Conservation (phyloP, 2,888 invertebrate species). For the Halocaridina rubra region DNA sequence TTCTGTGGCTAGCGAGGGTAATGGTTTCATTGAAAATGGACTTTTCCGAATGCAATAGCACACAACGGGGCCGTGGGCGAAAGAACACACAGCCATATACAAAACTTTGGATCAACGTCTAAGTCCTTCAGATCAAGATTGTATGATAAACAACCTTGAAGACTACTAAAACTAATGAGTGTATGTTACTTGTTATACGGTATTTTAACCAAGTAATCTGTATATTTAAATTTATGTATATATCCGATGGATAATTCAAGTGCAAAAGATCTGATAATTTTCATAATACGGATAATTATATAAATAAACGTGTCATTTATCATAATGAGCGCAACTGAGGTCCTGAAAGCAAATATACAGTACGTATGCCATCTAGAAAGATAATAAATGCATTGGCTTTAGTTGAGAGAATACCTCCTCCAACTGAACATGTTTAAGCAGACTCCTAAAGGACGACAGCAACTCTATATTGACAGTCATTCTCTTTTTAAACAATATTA, state of each 20-base stretch:
- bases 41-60: slow-evolving; percentile 6
- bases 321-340: slow-evolving; percentile 39
- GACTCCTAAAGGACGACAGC: slow-evolving; percentile 38
- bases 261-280: too few species aligned
- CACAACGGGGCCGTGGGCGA: slow-evolving; percentile 17
- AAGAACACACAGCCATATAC: slow-evolving; percentile 42
- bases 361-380: slow-evolving; percentile 33
- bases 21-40: slow-evolving; percentile 25
- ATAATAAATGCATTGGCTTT: slow-evolving; percentile 47
- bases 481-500: not conserved
- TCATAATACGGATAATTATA: slow-evolving; percentile 23
- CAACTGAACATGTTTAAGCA: slow-evolving; percentile 34
- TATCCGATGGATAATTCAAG: slow-evolving; percentile 29
- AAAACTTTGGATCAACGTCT: slow-evolving; percentile 38
- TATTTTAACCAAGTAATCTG: not conserved
- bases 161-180: not conserved
- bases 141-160: not conserved
- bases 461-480: slow-evolving; percentile 33
- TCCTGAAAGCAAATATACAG: slow-evolving; percentile 48
- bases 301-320: slow-evolving; percentile 33
- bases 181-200: not conserved
- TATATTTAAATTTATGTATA: slow-evolving; percentile 28
- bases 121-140: not conserved
- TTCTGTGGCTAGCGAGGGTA: not conserved
- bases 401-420: slow-evolving; percentile 33